Conservation (phyloP, 1,140 invertebrate genomes). For the Drosophila bifasciata region DNA sequence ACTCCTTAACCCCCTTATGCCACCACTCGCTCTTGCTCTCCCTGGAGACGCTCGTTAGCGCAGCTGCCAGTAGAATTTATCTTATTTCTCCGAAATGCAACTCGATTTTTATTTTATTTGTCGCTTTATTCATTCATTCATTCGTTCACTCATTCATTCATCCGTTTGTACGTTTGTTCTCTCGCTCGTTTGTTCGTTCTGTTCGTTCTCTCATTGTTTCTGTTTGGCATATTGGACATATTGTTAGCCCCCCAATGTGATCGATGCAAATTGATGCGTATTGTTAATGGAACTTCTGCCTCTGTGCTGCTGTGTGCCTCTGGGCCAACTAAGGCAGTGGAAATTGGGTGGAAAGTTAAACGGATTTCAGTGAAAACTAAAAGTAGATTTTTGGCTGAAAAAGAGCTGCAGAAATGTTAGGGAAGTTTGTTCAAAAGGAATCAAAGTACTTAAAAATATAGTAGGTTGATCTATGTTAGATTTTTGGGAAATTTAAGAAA, state of each 20-base stretch:
- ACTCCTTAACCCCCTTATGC: background rate
- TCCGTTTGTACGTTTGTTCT: conserved; percentile 3
- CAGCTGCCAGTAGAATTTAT: conserved; percentile 75
- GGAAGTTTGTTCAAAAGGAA: no score
- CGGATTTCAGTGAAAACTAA: background rate
- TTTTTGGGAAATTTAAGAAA: no score
- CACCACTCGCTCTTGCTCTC: conserved; percentile 19
- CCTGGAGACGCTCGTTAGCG: conserved; percentile 66
- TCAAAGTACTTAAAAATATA: no score
- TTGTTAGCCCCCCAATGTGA: conserved; percentile 70
- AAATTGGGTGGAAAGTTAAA: conserved; percentile 11
- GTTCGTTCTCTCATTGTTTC: conserved; percentile 36
- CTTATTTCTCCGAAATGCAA: conserved; percentile 69
- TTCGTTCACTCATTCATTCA: conserved; percentile 24
- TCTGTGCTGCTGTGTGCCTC: background rate
- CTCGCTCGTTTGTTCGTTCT: background rate
- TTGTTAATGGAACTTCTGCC: conserved; percentile 63
- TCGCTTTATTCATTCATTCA: conserved; percentile 15
- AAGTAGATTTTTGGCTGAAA: background rate
- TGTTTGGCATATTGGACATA: conserved; percentile 69
- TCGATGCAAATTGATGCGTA: conserved; percentile 83
- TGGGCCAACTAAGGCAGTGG: conserved; percentile 7
- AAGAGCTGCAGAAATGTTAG: no score
- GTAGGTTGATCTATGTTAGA: no score
- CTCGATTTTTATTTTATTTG: conserved; percentile 56